Conservation (phyloP, 2,888 invertebrate genomes). For the Pollenia amentaria region DNA sequence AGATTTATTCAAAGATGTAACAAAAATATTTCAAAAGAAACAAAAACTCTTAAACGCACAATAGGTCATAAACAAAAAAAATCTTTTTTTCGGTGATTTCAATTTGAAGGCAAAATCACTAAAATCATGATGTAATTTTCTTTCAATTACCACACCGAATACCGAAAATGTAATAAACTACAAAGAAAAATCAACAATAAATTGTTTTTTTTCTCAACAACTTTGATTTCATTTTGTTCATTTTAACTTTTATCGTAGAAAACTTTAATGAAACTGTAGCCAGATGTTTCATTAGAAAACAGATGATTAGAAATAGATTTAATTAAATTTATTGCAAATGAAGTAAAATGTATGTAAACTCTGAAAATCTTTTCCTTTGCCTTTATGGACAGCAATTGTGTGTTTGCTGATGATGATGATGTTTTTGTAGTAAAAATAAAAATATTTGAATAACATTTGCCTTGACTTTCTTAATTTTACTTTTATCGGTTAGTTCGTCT, state of each 20-base stretch:
- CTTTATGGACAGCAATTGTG: not conserved
- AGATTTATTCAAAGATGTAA: not conserved
- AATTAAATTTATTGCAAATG: constrained; percentile 50
- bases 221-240: constrained; percentile 37
- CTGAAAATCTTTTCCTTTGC: not conserved
- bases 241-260: constrained; percentile 22
- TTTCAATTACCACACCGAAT: constrained; percentile 38
- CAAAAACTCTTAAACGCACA: not conserved
- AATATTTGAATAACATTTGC: not conserved
- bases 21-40: not conserved
- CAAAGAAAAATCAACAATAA: constrained; percentile 11
- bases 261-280: constrained; percentile 24
- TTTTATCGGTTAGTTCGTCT: not conserved
- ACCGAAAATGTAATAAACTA: constrained; percentile 15
- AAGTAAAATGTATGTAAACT: constrained; percentile 2
- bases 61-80: constrained; percentile 13
- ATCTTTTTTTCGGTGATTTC: not conserved
- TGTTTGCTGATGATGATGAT: too few relatives aligned
- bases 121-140: constrained; percentile 28
- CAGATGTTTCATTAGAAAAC: constrained; percentile 53
- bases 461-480: constrained; percentile 38
- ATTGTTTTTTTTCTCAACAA: not conserved
- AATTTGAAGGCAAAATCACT: constrained; percentile 4
- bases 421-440: not conserved
- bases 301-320: constrained; percentile 55